Evolutionary conservation across 2,113 vertebrate genomes (phyloP), one percentile per base, ranked within the genome.

Genomic region (Mus pahari): DNA sequence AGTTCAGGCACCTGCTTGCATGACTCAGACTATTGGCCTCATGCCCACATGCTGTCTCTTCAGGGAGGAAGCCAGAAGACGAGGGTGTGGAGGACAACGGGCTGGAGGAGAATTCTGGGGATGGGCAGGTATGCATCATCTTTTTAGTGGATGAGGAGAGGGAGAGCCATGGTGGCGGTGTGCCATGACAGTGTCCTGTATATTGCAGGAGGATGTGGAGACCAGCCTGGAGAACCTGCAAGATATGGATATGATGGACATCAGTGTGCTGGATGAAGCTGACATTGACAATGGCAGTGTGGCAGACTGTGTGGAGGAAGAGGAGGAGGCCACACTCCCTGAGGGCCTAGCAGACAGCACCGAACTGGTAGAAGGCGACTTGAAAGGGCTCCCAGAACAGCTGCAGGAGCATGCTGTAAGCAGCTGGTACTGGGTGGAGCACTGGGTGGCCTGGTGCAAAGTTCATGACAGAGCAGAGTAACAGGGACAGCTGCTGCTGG

Each of bases 211-310:
- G 39, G 99, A 99, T 73, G 98, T 98, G 2, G 99, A 99, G 92
- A 98, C 99, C 13, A 99, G 99, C 8, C 97, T 99, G 73, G 99
- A 99, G 84, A 99, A 98, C 86, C 98, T 99, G 96, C 99, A 99
- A 89, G 99, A 99, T 55, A 99, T 99, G 96, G 99, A 99, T 97
- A 99, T 99, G 98, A 99, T 99, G 97, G 99, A 99, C 96, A 99
- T 99, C 98, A 99, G 99, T 20, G 98, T 99, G 2, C 96, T 99
- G 93, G 99, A 99, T 73, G 99, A 99, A 92, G 99, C 99, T 0
- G 99, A 99, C 78, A 99, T 99, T 20, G 99, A 99, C 75, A 99
- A 99, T 0, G 97, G 98, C 77, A 99, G 99, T 39, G 98, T 98
- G 3, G 98, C 98, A 0, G 99, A 99, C 42, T 98, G 98, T 17